Evolutionary conservation across 2,797 vertebrate species (phyloP), one percentile per base, ranked within the genome.

Genomic region (Xiphorhynchus erythropygius): DNA sequence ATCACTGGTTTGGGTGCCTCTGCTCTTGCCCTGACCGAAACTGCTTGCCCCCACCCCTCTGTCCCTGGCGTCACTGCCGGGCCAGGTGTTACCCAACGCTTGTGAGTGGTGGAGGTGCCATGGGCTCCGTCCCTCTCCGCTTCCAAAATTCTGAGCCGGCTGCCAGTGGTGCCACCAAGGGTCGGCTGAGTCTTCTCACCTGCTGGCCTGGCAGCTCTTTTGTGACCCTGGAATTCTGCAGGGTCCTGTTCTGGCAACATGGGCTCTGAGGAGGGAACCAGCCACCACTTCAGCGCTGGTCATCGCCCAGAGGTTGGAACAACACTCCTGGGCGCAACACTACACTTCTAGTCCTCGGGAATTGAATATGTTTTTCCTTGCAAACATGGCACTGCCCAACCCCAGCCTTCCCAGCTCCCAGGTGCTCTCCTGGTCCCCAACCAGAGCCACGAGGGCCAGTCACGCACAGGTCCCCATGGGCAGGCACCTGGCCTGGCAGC

Each of bases 21-120:
- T 89, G 83, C 94, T 95, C 94, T 84, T 94, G 94, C 87, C 94
- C 90, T 33, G 95, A 95, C 95, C 94, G 94, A 97, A 96, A 97
- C 94, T 97, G 62, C 80, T 83, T 83, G 84, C 90, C 89, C 90
- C 90, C 84, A 93, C 97, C 92, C 92, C 85, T 91, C 2, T 27
- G 75, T 87, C 56, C 87, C 84, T 88, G 89, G 85, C 79, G 93
- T 95, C 96, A 97, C 84, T 0, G 1, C 90, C 84, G 52, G 92
- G 55, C 63, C 67, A 4, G 42, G 93, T 79, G 86, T 96, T 96
- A 90, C 95, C 88, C 81, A 96, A 95, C 0, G 27, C 3, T 2
- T 60, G 64, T 4, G 28, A 3, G 0, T 5, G 0, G 35, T 12
- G 8, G 13, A 78, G 89, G 13, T 30, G 53, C 73, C 3, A 1